Evolutionary conservation across 2,888 invertebrate species (phyloP).

Genomic region (Calameuta pallipes): DNA sequence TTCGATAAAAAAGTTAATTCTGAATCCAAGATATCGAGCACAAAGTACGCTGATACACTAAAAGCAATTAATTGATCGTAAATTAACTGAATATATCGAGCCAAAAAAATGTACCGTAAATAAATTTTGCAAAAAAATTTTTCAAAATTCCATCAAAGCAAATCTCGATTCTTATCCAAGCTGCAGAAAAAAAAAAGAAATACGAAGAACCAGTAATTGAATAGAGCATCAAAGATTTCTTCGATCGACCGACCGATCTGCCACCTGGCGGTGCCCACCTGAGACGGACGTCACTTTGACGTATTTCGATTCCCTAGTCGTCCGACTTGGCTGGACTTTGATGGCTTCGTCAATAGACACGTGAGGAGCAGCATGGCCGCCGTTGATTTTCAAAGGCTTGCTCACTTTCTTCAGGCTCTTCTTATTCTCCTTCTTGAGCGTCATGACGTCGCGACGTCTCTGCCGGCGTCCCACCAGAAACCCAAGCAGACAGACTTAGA

Average conservation of each 20-base stretch:
- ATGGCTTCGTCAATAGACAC: constrained; percentile 23
- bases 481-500: background rate
- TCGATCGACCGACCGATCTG: background rate
- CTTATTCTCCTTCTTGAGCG: constrained; percentile 45
- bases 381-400: constrained; percentile 26
- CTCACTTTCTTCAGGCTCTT: constrained; percentile 38
- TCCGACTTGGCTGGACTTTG: constrained; percentile 24
- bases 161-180: background rate
- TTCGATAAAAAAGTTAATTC: background rate
- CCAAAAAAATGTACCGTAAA: too few species aligned
- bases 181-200: background rate
- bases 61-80: background rate
- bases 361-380: background rate
- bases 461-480: background rate
- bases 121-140: background rate
- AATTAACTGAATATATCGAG: background rate
- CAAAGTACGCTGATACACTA: background rate
- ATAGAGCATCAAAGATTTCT: background rate
- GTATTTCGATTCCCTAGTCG: constrained; percentile 21
- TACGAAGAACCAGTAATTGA: background rate
- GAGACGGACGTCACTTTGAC: constrained; percentile 27
- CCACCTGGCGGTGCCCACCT: constrained; percentile 35
- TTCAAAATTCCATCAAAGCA: background rate
- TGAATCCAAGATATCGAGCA: background rate
- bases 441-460: constrained; percentile 35